These are phyloP conservation scores for Lycaon pictus DNA, from an alignment of 2,113 vertebrate genomes.

Conservation along the genomic window DNA sequence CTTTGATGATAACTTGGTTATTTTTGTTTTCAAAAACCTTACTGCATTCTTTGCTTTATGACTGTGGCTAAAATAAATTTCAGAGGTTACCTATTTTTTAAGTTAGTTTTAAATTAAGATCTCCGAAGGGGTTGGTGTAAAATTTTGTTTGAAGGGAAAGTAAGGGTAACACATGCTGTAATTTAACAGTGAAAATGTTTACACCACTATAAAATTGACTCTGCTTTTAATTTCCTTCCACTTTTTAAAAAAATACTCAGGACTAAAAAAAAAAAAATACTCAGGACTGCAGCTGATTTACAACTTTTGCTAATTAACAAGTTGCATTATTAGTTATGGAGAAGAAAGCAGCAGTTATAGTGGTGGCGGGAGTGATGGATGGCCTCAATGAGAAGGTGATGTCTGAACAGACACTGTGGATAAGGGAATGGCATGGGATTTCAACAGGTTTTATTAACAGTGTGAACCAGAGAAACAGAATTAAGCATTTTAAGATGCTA, in stretches of 20 bases:
- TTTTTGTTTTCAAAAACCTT: background rate
- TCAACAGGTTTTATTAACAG: background rate
- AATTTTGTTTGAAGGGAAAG: background rate
- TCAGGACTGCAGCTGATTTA: background rate
- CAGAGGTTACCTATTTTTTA: background rate
- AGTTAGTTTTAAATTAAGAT: background rate
- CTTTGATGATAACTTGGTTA: background rate
- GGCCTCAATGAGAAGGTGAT: background rate
- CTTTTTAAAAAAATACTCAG: background rate
- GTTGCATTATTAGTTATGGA: background rate
- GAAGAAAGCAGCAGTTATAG: background rate
- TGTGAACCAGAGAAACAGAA: background rate
- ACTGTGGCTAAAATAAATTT: slow-evolving; percentile 15
- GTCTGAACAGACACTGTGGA: background rate
- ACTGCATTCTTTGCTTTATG: background rate
- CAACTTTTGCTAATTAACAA: background rate
- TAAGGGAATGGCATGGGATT: background rate
- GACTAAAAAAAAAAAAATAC: background rate
- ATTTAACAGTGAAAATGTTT: background rate
- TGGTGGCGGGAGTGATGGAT: too few species aligned
- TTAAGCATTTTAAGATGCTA: background rate
- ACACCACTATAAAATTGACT: background rate
- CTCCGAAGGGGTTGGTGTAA: background rate
- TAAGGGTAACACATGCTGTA: background rate
- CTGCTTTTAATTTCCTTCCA: background rate